A percentile compares a stretch with the other conserved stretches of the same genome.
Conservation (phyloP, 2,888 invertebrate genomes). For the Diarsia brunnea region DNA sequence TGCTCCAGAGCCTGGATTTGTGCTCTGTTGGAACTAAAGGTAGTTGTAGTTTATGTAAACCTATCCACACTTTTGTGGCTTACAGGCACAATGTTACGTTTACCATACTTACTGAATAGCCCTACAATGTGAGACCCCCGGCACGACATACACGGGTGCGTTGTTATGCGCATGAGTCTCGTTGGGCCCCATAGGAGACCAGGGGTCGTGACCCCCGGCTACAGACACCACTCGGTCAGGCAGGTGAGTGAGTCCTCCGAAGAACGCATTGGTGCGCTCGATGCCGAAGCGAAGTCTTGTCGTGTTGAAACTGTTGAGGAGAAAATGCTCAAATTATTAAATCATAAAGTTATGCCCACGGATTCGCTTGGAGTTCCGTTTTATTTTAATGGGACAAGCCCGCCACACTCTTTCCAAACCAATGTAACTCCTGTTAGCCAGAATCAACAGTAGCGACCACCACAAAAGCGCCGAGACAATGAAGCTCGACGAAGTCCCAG, state of each 20-base stretch:
- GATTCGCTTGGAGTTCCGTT: not conserved
- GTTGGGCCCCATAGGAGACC: slow-evolving; percentile 82
- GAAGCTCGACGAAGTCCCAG: too few species aligned
- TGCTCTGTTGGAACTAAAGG: not conserved
- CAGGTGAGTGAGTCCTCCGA: slow-evolving; percentile 75
- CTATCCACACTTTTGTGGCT: not conserved
- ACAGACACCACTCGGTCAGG: slow-evolving; percentile 83
- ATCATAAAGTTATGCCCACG: not conserved
- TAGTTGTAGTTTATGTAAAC: not conserved
- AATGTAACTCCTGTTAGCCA: too few species aligned
- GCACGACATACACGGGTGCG: slow-evolving; percentile 81
- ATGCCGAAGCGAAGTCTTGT: slow-evolving; percentile 80
- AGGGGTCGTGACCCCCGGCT: slow-evolving; percentile 81
- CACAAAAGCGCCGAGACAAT: too few species aligned
- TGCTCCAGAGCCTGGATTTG: not conserved
- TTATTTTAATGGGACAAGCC: too few species aligned
- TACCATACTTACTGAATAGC: slow-evolving; percentile 72
- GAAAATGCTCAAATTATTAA: not conserved
- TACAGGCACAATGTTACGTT: not conserved
- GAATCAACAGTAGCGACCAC: too few species aligned
- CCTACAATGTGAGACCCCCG: slow-evolving; percentile 79
- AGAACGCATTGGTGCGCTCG: slow-evolving; percentile 85
- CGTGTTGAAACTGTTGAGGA: slow-evolving; percentile 75
- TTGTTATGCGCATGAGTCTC: slow-evolving; percentile 69
- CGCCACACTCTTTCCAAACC: too few species aligned